Evolutionary conservation across 1,140 invertebrate species (phyloP), one percentile per base, ranked within the genome.

Genomic region (Macrobrachium rosenbergii): DNA sequence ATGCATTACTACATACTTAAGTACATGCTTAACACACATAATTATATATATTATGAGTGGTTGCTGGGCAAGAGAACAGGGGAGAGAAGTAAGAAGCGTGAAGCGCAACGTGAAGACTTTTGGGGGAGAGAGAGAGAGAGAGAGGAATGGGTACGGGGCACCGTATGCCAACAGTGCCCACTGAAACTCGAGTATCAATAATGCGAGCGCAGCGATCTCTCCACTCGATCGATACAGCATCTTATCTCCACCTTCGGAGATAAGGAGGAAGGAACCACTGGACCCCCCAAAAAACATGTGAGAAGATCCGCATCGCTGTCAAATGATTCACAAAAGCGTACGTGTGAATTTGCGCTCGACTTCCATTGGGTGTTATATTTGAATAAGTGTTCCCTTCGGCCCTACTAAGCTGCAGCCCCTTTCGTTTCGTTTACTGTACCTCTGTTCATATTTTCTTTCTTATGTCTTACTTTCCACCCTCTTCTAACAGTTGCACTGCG

Each of bases 101-200:
- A 79, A 23, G 0, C 58, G 16, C 16, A 16, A 21, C 17, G 60
- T 2, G 77, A 11, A 21, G 59, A 37, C n/a, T n/a, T n/a, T n/a
- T n/a, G n/a, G 45, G 19, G 19, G 45, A 59, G 59, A 80, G 78
- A 28, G 59, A 80, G 78, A 62, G 80, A 52, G 80, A 82, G 80
- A 82, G 80, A 52, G 63, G 52, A 64, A 82, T 62, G 45, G 62
- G 69, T 23, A 69, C 62, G 0, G 43, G 58, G 75, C 14, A 69
- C 28, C 28, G 28, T 37, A 37, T 37, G 28, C 28, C 28, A 37
- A 37, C 28, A 37, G 28, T 37, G 28, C 28, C 28, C 28, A 37
- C 28, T 1, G 28, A 1, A 37, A 37, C 28, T 37, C 28, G 28
- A 37, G 28, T 37, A 37, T 37, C 28, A 37, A 3, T 37, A n/a